Evolutionary conservation across 2,888 invertebrate genomes (phyloP).

Genomic region (Ephialtes manifestator): DNA sequence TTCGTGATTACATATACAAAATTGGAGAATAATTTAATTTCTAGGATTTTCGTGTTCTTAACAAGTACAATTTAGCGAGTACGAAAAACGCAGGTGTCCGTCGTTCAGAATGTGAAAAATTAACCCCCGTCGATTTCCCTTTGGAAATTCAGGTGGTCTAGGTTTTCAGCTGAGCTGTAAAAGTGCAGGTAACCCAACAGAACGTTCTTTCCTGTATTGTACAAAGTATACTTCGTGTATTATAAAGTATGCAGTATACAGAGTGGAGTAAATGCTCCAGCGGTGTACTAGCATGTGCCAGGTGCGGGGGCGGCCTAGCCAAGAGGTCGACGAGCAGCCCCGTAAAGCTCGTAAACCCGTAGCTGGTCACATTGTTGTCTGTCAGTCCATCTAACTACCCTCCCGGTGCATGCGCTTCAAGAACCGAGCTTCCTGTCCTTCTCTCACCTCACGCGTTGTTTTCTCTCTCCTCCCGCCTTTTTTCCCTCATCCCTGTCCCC

Average conservation of each 20-base stretch:
- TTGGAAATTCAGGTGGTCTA: slow-evolving; percentile 49
- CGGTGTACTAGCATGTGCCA: slow-evolving; percentile 66
- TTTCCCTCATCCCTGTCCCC: slow-evolving; percentile 23
- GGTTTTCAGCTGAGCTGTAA: slow-evolving; percentile 43
- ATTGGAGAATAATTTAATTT: too few relatives aligned
- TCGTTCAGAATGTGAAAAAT: slow-evolving; percentile 9
- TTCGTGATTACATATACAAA: too few relatives aligned
- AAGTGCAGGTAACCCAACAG: slow-evolving; percentile 46
- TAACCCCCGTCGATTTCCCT: slow-evolving; percentile 13
- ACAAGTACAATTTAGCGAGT: not conserved
- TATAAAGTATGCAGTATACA: slow-evolving; percentile 33
- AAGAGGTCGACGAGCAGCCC: slow-evolving; percentile 46
- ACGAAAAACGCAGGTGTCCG: slow-evolving; percentile 20
- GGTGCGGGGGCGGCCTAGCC: slow-evolving; percentile 64
- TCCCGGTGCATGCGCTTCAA: slow-evolving; percentile 53
- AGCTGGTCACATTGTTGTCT: slow-evolving; percentile 82
- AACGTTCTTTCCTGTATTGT: not conserved
- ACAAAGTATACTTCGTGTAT: slow-evolving; percentile 17
- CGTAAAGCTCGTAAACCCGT: slow-evolving; percentile 76
- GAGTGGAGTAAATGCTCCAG: slow-evolving; percentile 35
- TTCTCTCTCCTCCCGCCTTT: slow-evolving; percentile 25
- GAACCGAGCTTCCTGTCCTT: slow-evolving; percentile 39
- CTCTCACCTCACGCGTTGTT: slow-evolving; percentile 2
- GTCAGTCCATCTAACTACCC: slow-evolving; percentile 62
- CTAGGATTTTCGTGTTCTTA: too few relatives aligned